phyloP scores from a whole-genome alignment of 2,888 invertebrate species.

The Notocelia uddmanniana region DNA sequence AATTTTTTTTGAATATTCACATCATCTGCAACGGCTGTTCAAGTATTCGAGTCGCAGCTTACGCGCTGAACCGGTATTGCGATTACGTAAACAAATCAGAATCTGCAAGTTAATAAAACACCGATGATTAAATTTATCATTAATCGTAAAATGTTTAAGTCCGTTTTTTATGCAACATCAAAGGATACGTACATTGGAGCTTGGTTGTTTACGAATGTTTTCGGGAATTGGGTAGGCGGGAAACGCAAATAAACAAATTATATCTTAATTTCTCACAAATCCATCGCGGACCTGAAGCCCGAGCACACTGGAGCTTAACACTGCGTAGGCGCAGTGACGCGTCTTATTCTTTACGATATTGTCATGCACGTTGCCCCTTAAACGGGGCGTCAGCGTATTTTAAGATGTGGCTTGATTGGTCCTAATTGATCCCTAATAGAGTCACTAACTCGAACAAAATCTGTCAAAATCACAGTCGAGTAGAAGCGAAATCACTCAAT shows the following conservation, averaged over 20 bases:
- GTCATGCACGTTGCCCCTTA: too few species aligned
- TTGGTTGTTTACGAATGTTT: neutral
- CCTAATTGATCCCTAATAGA: too few species aligned
- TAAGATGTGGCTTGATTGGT: too few species aligned
- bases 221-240: neutral
- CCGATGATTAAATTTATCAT: neutral
- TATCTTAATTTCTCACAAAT: too few species aligned
- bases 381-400: too few species aligned
- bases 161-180: slow-evolving; percentile 5
- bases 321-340: neutral
- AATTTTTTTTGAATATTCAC: slow-evolving; percentile 20
- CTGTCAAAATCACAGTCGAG: too few species aligned
- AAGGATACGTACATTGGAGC: neutral
- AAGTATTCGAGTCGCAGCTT: slow-evolving; percentile 25
- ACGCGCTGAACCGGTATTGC: slow-evolving; percentile 29
- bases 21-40: slow-evolving; percentile 24
- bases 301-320: too few species aligned
- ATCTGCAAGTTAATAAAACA: slow-evolving; percentile 19
- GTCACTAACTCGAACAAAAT: too few species aligned
- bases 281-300: too few species aligned
- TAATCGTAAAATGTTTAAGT: neutral
- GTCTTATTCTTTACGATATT: neutral
- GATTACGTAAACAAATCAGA: slow-evolving; percentile 35
- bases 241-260: neutral
- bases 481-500: too few species aligned